Percentiles rank a stretch among this genome's conserved stretches.
phyloP scores from a whole-genome alignment of 2,888 invertebrate species.

The Ectobius pallidus region DNA sequence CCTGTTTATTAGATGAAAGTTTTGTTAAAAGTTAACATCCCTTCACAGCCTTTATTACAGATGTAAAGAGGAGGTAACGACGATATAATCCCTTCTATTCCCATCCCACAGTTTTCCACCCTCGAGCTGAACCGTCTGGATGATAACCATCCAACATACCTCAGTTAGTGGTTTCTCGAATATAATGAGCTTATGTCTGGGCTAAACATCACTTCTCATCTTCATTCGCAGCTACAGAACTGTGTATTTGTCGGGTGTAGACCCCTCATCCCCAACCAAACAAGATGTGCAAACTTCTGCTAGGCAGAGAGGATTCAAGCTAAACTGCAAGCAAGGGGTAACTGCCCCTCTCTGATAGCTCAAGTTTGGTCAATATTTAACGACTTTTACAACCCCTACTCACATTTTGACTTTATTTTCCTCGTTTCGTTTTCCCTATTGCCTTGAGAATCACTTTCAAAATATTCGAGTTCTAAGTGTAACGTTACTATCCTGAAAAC shows the following conservation, averaged over 20 bases:
- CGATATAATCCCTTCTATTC: neutral
- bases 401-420: no score
- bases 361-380: constrained; percentile 26
- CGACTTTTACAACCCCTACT: constrained; percentile 12
- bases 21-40: no score
- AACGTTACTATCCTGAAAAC: no score
- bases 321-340: neutral
- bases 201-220: constrained; percentile 25
- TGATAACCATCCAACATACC: constrained; percentile 21
- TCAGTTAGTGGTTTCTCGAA: constrained; percentile 16
- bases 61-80: constrained; percentile 16
- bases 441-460: no score
- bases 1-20: no score
- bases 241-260: constrained; percentile 1
- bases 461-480: no score
- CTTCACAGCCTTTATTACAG: no score
- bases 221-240: neutral
- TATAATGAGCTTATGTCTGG: constrained; percentile 26
- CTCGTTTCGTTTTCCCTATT: no score
- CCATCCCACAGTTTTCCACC: neutral
- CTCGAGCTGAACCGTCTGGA: neutral
- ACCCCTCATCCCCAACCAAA: neutral
- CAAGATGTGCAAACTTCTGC: constrained; percentile 11
- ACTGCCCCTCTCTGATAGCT: constrained; percentile 3
- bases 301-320: neutral